Percentiles rank a stretch among this genome's conserved stretches.
Evolutionary conservation across 2,113 vertebrate genomes (phyloP).

Genomic region (Lepisosteus oculatus): DNA sequence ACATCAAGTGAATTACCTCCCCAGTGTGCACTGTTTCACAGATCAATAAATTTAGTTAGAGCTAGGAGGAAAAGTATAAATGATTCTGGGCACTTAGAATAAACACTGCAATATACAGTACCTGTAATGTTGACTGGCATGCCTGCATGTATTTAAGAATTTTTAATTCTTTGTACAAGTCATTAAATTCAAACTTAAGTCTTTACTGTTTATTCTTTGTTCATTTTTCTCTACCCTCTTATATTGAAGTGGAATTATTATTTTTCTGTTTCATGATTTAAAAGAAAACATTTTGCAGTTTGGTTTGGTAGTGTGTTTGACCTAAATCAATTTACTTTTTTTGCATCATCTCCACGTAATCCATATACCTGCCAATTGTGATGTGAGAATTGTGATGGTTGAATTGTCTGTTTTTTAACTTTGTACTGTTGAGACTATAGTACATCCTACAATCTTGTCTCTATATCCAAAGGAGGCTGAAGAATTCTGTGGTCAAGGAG

Average conservation of each 20-base stretch:
- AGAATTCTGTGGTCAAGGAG: neutral
- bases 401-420: too few species aligned
- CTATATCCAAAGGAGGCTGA: neutral
- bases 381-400: too few species aligned
- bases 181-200: constrained; percentile 53
- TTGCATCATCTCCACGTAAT: too few species aligned
- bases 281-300: too few species aligned
- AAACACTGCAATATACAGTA: constrained; percentile 48
- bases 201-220: neutral
- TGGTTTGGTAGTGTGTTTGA: too few species aligned
- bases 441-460: too few species aligned
- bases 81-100: constrained; percentile 43
- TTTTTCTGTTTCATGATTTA: too few species aligned
- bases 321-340: too few species aligned
- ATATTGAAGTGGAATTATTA: too few species aligned
- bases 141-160: constrained; percentile 50
- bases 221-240: neutral
- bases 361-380: too few species aligned
- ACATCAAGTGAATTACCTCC: constrained; percentile 90
- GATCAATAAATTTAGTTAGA: constrained; percentile 93
- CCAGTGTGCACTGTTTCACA: constrained; percentile 87
- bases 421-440: too few species aligned
- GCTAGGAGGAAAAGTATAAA: constrained; percentile 77
- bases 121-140: constrained; percentile 46
- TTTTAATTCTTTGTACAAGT: constrained; percentile 56